Evolutionary conservation across 2,888 invertebrate species (phyloP).

Genomic region (Pomacea canaliculata): DNA sequence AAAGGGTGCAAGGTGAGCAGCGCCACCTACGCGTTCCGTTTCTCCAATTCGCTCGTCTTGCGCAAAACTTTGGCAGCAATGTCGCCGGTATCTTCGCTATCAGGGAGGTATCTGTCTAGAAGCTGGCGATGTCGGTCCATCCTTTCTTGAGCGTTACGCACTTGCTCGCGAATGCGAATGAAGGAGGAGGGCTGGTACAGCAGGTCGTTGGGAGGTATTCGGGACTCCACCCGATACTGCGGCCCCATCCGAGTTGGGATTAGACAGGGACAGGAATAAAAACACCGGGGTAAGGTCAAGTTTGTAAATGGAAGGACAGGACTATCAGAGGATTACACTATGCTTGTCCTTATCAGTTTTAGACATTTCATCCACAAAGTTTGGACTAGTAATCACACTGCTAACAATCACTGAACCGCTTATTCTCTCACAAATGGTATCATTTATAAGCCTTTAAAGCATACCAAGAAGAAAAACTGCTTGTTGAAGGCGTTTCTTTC

Average conservation of each 20-base stretch:
- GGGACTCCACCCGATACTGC: conserved; percentile 58
- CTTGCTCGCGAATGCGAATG: conserved; percentile 46
- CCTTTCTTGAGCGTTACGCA: conserved; percentile 54
- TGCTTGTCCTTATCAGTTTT: no score
- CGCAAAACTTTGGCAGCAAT: conserved; percentile 22
- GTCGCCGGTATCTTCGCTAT: conserved; percentile 8
- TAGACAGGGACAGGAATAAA: background rate
- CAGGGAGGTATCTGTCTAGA: conserved; percentile 56
- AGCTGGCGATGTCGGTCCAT: conserved; percentile 59
- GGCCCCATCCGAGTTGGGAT: background rate
- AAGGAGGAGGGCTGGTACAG: conserved; percentile 51
- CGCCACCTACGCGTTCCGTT: conserved; percentile 24
- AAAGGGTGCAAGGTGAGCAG: background rate
- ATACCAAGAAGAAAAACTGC: no score
- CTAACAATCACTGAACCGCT: no score
- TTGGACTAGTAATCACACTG: no score
- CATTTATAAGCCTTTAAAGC: no score
- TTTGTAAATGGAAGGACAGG: no score
- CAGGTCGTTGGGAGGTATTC: conserved; percentile 49
- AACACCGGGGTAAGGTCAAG: conserved; percentile 1
- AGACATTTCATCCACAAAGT: no score
- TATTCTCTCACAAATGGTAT: no score
- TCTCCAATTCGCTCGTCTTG: conserved; percentile 27
- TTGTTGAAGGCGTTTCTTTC: no score
- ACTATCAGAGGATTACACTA: no score